Evolutionary conservation across 2,888 invertebrate species (phyloP).

Genomic region (Drosophila nr. perissopoda): DNA sequence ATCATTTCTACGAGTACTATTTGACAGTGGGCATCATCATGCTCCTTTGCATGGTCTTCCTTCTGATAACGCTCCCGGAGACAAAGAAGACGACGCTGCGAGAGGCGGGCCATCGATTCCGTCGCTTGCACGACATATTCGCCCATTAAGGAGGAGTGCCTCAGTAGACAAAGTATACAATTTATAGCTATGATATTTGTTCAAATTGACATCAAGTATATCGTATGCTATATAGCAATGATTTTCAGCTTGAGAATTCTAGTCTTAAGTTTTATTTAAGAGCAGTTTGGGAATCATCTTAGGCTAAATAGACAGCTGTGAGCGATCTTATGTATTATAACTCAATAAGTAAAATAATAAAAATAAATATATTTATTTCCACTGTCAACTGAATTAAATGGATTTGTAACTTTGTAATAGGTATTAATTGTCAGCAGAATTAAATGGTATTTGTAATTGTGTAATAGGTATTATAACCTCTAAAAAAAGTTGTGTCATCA

Average conservation of each 20-base stretch:
- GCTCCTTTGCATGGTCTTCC: conserved; percentile 41
- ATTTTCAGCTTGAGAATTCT: neutral
- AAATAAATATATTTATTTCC: neutral
- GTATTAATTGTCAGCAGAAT: neutral
- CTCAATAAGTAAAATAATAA: neutral
- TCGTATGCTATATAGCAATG: neutral
- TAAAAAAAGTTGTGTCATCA: neutral
- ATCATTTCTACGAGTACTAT: conserved; percentile 50
- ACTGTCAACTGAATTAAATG: neutral
- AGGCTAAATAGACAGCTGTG: neutral
- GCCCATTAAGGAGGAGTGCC: conserved; percentile 22
- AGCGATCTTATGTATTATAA: neutral
- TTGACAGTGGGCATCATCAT: conserved; percentile 60
- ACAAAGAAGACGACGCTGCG: conserved; percentile 44
- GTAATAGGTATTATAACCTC: neutral
- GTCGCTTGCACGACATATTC: conserved; percentile 32
- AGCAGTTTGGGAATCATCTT: neutral
- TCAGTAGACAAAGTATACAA: neutral
- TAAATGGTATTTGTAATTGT: neutral
- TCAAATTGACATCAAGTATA: neutral
- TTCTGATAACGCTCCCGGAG: conserved; percentile 54
- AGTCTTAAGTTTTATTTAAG: neutral
- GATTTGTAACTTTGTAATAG: neutral
- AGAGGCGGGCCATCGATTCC: conserved; percentile 51
- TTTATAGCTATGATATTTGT: conserved; percentile 1